Conservation (phyloP, 1,140 invertebrate genomes). For the Magallana angulata region DNA sequence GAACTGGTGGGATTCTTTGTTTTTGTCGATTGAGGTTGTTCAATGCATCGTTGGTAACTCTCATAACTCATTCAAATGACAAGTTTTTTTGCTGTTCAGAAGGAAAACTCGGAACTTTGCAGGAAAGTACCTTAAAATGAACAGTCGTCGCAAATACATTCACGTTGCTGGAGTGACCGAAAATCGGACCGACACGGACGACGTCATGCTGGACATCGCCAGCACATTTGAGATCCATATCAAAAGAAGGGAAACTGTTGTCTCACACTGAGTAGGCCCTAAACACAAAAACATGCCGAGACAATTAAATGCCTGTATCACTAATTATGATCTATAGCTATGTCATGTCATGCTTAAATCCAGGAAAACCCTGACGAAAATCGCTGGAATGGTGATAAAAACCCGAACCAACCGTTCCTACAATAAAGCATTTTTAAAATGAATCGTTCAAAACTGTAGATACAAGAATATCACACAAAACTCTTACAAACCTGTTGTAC, state of each 20-base stretch:
- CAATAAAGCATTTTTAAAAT: too few species aligned
- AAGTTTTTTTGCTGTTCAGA: not conserved
- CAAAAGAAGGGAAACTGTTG: not conserved
- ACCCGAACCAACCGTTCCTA: not conserved
- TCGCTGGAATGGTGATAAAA: not conserved
- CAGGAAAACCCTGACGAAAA: not conserved
- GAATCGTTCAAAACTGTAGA: too few species aligned
- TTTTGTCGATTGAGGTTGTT: too few species aligned
- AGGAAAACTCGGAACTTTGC: not conserved
- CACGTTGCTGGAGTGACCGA: not conserved
- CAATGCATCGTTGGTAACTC: too few species aligned
- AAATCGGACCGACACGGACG: not conserved
- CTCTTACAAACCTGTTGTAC: constrained; percentile 59
- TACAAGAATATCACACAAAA: too few species aligned
- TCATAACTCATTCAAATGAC: too few species aligned
- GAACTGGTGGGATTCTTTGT: too few species aligned
- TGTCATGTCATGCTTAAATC: not conserved
- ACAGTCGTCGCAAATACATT: too few species aligned
- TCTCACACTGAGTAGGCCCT: not conserved
- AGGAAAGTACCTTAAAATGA: too few species aligned
- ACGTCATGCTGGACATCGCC: not conserved
- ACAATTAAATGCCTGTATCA: not conserved
- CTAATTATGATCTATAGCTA: not conserved
- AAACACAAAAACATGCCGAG: too few species aligned
- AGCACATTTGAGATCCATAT: not conserved